Percentiles rank a stretch among this genome's conserved stretches.
Evolutionary conservation across 2,888 invertebrate species (phyloP).

Genomic region (Drosophila fungiperda): DNA sequence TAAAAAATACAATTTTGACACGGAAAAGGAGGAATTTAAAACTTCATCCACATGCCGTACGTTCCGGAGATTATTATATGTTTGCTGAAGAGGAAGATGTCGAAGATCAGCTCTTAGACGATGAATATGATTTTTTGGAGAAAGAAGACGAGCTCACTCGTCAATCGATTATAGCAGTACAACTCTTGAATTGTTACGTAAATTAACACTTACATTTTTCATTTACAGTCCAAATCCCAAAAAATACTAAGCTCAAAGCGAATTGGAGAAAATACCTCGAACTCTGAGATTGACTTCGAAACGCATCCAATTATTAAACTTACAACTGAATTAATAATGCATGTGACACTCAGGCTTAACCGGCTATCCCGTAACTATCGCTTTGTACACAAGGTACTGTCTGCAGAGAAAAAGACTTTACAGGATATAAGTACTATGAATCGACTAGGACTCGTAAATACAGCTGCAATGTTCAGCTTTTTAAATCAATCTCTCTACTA

Average conservation of each 20-base stretch:
- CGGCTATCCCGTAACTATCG: constrained; percentile 95
- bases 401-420: constrained; percentile 93
- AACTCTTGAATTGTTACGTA: background rate
- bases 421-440: constrained; percentile 87
- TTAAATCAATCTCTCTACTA: constrained; percentile 63
- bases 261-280: constrained; percentile 33
- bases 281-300: constrained; percentile 57
- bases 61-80: constrained; percentile 99
- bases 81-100: constrained; percentile 95
- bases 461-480: constrained; percentile 67
- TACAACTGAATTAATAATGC: constrained; percentile 44
- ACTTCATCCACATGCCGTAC: constrained; percentile 92
- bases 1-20: constrained; percentile 6
- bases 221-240: constrained; percentile 37
- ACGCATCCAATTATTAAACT: constrained; percentile 58
- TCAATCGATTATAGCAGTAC: constrained; percentile 44
- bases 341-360: constrained; percentile 87
- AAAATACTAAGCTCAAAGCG: background rate
- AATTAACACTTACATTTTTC: background rate
- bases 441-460: constrained; percentile 64
- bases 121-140: constrained; percentile 86
- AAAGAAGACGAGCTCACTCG: constrained; percentile 60
- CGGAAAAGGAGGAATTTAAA: constrained; percentile 86
- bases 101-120: constrained; percentile 87
- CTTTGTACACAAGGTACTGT: constrained; percentile 94